Conservation (phyloP, 2,113 vertebrate genomes). For the Serilophus lunatus region DNA sequence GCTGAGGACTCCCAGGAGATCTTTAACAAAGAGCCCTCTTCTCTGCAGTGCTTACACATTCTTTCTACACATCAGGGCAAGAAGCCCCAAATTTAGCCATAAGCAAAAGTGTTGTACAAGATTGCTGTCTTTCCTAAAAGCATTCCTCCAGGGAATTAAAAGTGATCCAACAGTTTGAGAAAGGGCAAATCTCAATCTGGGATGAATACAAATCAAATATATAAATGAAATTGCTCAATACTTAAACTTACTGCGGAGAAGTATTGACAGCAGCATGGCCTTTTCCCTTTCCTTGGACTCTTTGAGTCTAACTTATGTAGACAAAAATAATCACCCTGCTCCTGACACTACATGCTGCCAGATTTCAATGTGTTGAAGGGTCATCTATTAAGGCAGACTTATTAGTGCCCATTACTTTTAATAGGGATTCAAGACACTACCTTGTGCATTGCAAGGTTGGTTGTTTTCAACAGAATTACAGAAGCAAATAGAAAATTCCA, state of each 20-base stretch:
- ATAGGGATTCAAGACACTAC: background rate
- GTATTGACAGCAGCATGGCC: background rate
- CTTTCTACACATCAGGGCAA: background rate
- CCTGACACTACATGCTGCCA: background rate
- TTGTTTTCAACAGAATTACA: background rate
- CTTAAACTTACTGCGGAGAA: background rate
- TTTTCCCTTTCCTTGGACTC: background rate
- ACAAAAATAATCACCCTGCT: background rate
- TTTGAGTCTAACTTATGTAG: background rate
- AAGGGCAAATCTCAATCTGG: background rate
- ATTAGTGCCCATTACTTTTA: background rate
- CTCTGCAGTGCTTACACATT: background rate
- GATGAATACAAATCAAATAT: conserved; percentile 4
- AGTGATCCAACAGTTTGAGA: background rate
- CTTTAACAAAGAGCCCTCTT: background rate
- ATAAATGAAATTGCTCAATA: background rate
- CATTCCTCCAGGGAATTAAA: background rate
- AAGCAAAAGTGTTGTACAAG: background rate
- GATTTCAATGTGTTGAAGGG: background rate
- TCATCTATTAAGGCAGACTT: background rate
- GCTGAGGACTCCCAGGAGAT: background rate
- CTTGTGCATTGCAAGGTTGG: background rate
- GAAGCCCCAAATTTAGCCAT: background rate
- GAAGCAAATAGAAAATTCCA: background rate
- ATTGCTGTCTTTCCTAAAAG: background rate